Base-by-base conservation (phyloP, 2,113 vertebrate species). In the Oryctolagus cuniculus region DNA sequence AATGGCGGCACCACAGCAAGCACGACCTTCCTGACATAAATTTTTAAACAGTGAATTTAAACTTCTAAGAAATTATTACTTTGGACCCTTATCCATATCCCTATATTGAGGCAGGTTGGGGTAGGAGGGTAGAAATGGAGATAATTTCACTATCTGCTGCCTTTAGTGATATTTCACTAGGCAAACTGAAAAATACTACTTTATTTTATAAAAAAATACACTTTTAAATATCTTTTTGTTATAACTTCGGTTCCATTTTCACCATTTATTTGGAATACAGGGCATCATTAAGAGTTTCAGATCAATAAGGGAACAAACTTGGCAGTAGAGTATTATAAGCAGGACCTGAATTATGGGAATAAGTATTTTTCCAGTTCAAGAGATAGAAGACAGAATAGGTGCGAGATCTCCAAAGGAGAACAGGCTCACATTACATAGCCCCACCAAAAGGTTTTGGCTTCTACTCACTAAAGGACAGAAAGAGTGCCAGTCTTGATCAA, bases 211-310 rank as follows among this genome's bases (percentile, higher is more conserved):
- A 1, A 75, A 72, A 16, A 74, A 63, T 19, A 90, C 29, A 38
- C 21, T 85, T 95, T 75, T 22, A 84, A 92, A 92, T 75, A 79
- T 72, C 61, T 34, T 58, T 58, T 16, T 44, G 34, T 63, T 21
- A 74, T 19, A 88, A 94, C 2, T 93, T 24, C 15, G 70, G 92
- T 95, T 96, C 96, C 72, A 0, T 1, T 92, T 96, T 94, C 87
- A 95, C 83, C 58, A 83, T 98, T 97, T 96, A 95, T 96, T 98
- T 67, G 87, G 61, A 95, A 96, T 86, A 95, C 74, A n/a, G 44
- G 87, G 84, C 85, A 6, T 15, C 64, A 17, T 29, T 64, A 92
- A 44, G 44, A 44, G 78, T 15, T 44, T 44, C 44, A 44, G 19
- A 53, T 66, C 55, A 93, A 93, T 97, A 89, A 51, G 63, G 77